Percentiles rank a stretch among this genome's conserved stretches.
phyloP scores from a whole-genome alignment of 2,113 vertebrate species.

The Numenius arquata region DNA sequence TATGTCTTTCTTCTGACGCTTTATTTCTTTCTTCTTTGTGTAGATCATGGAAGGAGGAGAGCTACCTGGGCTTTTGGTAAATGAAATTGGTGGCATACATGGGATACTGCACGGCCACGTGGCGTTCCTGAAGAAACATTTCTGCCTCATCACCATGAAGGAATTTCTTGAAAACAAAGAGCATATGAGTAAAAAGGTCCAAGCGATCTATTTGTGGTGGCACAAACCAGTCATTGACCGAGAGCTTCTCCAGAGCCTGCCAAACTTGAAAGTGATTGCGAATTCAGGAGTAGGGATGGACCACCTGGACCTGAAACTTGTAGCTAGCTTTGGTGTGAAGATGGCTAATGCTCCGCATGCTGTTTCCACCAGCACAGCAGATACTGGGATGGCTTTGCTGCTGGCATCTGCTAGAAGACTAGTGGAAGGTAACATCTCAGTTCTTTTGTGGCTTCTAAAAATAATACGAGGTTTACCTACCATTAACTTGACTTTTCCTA shows the following conservation, averaged over 20 bases:
- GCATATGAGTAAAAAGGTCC: constrained; percentile 47
- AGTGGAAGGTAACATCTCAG: constrained; percentile 65
- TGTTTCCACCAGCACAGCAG: constrained; percentile 74
- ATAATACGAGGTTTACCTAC: background rate
- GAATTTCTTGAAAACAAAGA: constrained; percentile 63
- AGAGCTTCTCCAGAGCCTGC: constrained; percentile 69
- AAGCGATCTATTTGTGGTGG: constrained; percentile 69
- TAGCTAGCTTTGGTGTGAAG: constrained; percentile 72
- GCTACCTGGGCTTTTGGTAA: constrained; percentile 63
- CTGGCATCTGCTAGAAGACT: constrained; percentile 77
- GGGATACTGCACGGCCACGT: constrained; percentile 49
- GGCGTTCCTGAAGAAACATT: constrained; percentile 70
- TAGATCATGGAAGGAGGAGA: constrained; percentile 51
- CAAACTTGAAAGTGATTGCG: constrained; percentile 73
- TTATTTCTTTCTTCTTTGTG: background rate
- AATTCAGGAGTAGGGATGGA: constrained; percentile 73
- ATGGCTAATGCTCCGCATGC: constrained; percentile 69
- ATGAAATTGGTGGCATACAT: background rate
- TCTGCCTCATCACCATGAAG: constrained; percentile 68
- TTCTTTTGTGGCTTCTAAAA: background rate
- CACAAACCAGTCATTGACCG: constrained; percentile 4
- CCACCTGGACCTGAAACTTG: constrained; percentile 75
- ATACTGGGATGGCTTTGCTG: constrained; percentile 76
- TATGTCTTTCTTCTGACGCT: background rate
- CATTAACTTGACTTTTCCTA: background rate